A percentile compares a stretch with the other conserved stretches of the same genome.
Evolutionary conservation across 2,113 vertebrate genomes (phyloP).

Genomic region (Siniperca chuatsi): DNA sequence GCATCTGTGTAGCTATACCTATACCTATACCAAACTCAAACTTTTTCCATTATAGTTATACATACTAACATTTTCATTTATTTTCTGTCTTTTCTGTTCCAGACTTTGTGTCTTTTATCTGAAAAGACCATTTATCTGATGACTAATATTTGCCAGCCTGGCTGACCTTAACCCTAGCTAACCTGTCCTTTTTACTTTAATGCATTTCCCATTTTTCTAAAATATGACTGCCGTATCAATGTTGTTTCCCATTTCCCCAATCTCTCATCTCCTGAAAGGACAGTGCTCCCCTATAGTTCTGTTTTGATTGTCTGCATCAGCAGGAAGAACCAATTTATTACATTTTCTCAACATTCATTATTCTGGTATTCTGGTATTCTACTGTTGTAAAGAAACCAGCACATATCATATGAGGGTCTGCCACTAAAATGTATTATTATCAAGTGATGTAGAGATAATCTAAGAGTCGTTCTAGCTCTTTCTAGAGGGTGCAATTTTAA

Average conservation of each 20-base stretch:
- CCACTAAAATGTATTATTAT: background rate
- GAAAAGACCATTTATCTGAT: conserved; percentile 9
- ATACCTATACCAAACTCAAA: background rate
- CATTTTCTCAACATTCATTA: background rate
- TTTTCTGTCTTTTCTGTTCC: background rate
- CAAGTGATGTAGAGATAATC: background rate
- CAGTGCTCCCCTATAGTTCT: background rate
- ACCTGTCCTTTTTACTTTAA: background rate
- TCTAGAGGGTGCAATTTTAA: background rate
- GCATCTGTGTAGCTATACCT: background rate
- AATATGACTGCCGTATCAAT: background rate
- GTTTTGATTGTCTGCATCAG: background rate
- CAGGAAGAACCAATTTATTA: background rate
- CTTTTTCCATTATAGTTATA: background rate
- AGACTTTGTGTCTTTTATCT: background rate
- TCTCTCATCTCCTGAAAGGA: background rate
- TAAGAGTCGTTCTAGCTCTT: background rate
- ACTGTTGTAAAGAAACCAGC: background rate
- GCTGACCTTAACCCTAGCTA: background rate
- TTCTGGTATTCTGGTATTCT: background rate
- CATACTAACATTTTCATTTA: background rate
- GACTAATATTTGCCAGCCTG: background rate
- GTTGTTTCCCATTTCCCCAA: background rate
- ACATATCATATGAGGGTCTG: background rate
- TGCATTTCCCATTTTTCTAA: background rate